Conservation (phyloP, 2,113 vertebrate genomes). For the Scomber colias region DNA sequence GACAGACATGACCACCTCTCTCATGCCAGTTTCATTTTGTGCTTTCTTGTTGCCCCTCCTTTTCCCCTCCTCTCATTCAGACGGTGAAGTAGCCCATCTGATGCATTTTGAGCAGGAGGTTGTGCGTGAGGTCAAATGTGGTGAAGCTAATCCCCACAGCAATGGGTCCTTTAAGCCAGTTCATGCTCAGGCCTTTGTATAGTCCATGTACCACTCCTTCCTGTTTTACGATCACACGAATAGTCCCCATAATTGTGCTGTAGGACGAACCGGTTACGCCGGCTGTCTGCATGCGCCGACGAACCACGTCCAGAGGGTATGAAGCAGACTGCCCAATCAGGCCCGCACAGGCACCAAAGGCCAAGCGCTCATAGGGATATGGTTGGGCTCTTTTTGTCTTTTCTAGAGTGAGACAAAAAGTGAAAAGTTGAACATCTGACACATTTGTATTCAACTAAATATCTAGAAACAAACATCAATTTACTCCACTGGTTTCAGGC, state of each 20-base stretch:
- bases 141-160: constrained; percentile 96
- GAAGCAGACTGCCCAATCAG: constrained; percentile 95
- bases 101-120: constrained; percentile 90
- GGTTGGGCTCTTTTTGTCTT: constrained; percentile 88
- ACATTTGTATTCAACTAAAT: neutral
- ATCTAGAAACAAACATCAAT: too few relatives aligned
- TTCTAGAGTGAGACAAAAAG: constrained; percentile 79
- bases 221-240: constrained; percentile 87
- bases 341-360: constrained; percentile 95
- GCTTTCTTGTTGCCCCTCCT: neutral
- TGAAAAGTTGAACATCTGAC: neutral
- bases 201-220: constrained; percentile 92
- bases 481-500: neutral
- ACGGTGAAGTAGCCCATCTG: constrained; percentile 76
- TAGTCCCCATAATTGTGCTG: constrained; percentile 87
- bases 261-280: constrained; percentile 90
- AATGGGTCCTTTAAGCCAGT: constrained; percentile 97
- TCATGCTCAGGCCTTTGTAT: constrained; percentile 99
- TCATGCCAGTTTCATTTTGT: constrained; percentile 24
- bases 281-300: constrained; percentile 96
- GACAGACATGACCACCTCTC: neutral
- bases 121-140: constrained; percentile 94
- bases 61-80: constrained; percentile 56
- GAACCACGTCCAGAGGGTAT: constrained; percentile 97
- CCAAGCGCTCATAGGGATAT: constrained; percentile 89